Base-by-base conservation (phyloP, 2,888 invertebrate genomes). In the Alsophila aescularia region DNA sequence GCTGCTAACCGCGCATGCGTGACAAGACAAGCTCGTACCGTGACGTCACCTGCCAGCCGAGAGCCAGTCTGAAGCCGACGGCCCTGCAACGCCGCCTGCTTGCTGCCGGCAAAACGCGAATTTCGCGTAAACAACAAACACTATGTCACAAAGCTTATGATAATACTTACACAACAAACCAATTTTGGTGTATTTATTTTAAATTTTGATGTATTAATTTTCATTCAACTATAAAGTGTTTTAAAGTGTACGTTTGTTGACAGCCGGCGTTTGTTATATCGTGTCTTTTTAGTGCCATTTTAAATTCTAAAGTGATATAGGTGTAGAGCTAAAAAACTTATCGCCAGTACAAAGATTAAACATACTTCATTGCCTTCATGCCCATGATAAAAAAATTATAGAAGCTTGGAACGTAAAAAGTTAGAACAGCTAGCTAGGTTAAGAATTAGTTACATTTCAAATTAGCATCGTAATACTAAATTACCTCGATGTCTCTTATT, bases 211-310 rank as follows among this genome's bases (percentile, higher is more conserved):
- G 87, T 89, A 87, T 85, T 87, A 67, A 79, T 78, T 89, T 89
- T 71, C 45, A 51, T 58, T 69, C 68, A 71, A 69, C 67, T 69
- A 68, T 64, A 67, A 65, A 58, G 43, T 36, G 42, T 21, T 40
- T 36, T 55, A 37, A 52, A 64, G 64, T 66, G 59, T 58, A 66
- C 35, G 52, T 61, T 63, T 60, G 58, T 58, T 60, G 66, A 66
- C 58, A 53, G 53, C 53, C 66, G 65, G 59, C 57, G 56, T 47
- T 62, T 73, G 75, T 81, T 85, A 79, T 36, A 56, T 56, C 86
- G 90, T 90, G 90, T 91, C 89, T 90, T 90, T 88, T 87, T 87
- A 87, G 90, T 90, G 90, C 90, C 88, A 90, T 90, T 87, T 80
- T 78, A 68, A 67, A 75, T 79, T 79, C 66, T 81, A 83, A 83